Evolutionary conservation across 2,888 invertebrate genomes (phyloP).

Genomic region (Protophormia terraenovae): DNA sequence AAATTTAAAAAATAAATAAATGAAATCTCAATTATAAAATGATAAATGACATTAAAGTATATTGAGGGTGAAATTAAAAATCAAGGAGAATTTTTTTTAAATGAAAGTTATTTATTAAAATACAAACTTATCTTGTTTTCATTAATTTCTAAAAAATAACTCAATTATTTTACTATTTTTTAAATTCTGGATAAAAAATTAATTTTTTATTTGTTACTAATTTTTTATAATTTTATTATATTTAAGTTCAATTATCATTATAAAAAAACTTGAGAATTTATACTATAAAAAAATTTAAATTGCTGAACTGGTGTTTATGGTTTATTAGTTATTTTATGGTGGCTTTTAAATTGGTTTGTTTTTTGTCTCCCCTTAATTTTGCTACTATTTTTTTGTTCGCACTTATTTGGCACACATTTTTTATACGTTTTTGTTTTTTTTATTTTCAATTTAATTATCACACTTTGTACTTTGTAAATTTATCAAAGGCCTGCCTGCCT

Average conservation of each 20-base stretch:
- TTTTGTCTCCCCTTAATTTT: neutral
- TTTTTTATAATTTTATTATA: neutral
- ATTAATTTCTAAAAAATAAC: too few relatives aligned
- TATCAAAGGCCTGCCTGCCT: slow-evolving; percentile 13
- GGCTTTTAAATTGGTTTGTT: neutral
- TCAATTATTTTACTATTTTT: too few relatives aligned
- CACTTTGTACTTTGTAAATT: neutral
- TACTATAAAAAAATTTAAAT: slow-evolving; percentile 20
- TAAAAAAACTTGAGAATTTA: neutral
- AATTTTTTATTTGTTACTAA: neutral
- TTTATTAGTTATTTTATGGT: slow-evolving; percentile 22
- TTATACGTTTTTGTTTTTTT: neutral
- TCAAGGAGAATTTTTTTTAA: too few relatives aligned
- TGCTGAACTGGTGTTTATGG: slow-evolving; percentile 48
- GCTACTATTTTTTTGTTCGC: neutral
- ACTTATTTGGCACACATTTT: slow-evolving; percentile 23
- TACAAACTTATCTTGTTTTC: too few relatives aligned
- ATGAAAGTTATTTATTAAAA: too few relatives aligned
- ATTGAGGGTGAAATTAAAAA: too few relatives aligned
- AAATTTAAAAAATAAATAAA: neutral
- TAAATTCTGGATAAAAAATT: too few relatives aligned
- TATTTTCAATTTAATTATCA: slow-evolving; percentile 22
- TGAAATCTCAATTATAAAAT: too few relatives aligned
- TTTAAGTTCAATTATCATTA: neutral
- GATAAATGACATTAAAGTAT: too few relatives aligned